Base-by-base conservation (phyloP, 1,140 invertebrate genomes). In the Dolichoris vasculosae region DNA sequence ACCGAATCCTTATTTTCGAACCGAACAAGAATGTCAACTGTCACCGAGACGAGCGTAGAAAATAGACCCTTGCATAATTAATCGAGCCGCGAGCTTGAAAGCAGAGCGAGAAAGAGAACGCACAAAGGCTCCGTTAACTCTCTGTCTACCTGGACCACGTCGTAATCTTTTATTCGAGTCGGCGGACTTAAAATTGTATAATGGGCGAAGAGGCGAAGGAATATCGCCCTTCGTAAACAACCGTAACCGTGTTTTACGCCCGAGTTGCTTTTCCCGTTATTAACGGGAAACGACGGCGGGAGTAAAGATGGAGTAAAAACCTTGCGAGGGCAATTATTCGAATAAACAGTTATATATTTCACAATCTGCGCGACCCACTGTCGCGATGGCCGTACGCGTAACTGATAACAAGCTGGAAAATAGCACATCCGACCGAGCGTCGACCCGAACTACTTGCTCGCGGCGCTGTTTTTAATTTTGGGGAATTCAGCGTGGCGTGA, bases 21-120 rank as follows among this genome's bases (percentile, higher is more conserved):
- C 35, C 35, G 32, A 69, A 69, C 17, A 8, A 69, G 35, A 59
- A 32, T 17, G 35, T 63, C 35, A 79, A 35, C 35, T 26, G 76
- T 38, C 32, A 4, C 15, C 32, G 15, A 2, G 6, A 69, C 13
- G 35, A 23, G 15, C 6, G 40, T 69, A 30, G 20, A 69, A 69
- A 23, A 20, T 8, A 17, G 2, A 20, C 17, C 23, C 38, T 38
- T 80, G 59, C 78, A 80, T 80, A 80, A 80, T 80, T 64, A 80
- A 80, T 80, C 78, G 78, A 30, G n/a, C 26, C 55, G 43, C 77
- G 13, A 43, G 55, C 55, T 43, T 8, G 30, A 26, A 71, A 13
- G 6, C 35, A 20, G 69, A 55, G 51, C 8, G 51, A 55, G 51
- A 55, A 17, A 7, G 51, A 55, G 51, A 55, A 59, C 55, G 3